phyloP scores from a whole-genome alignment of 35 echinoderm and acorn worm genomes.

The Antedon bifida region DNA sequence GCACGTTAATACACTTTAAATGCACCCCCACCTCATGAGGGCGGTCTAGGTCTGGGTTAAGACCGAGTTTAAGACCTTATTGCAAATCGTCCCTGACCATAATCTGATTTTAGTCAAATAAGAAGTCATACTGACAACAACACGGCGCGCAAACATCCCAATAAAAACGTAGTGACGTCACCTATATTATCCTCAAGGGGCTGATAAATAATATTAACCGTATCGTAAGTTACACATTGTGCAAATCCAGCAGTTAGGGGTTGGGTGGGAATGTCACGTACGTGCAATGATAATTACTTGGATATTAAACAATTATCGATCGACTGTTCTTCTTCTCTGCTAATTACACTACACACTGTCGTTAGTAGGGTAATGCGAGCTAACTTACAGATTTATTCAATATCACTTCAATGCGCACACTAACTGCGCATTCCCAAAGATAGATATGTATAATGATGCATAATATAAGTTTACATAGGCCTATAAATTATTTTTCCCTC shows the following conservation, averaged over 20 bases:
- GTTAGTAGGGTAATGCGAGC: neutral
- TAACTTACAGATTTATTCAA: neutral
- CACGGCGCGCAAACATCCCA: neutral
- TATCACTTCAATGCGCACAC: neutral
- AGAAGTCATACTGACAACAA: neutral
- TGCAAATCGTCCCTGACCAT: too few relatives aligned
- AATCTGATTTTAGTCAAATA: neutral
- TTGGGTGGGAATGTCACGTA: neutral
- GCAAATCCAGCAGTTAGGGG: neutral
- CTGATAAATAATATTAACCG: neutral
- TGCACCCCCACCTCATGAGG: too few relatives aligned
- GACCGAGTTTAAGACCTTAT: too few relatives aligned
- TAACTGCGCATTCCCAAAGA: too few relatives aligned
- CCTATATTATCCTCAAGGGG: neutral
- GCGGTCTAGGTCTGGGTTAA: too few relatives aligned
- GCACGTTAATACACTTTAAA: too few relatives aligned
- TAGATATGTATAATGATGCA: too few relatives aligned
- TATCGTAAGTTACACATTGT: neutral
- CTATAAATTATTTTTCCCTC: too few relatives aligned
- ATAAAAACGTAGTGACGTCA: neutral
- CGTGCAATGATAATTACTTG: neutral
- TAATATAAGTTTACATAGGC: too few relatives aligned
- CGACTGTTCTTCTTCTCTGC: neutral
- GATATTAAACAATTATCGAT: neutral
- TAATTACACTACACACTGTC: neutral